A percentile compares a stretch with the other conserved stretches of the same genome.
Evolutionary conservation across 2,888 invertebrate species (phyloP).

Genomic region (Drosophila mimica): DNA sequence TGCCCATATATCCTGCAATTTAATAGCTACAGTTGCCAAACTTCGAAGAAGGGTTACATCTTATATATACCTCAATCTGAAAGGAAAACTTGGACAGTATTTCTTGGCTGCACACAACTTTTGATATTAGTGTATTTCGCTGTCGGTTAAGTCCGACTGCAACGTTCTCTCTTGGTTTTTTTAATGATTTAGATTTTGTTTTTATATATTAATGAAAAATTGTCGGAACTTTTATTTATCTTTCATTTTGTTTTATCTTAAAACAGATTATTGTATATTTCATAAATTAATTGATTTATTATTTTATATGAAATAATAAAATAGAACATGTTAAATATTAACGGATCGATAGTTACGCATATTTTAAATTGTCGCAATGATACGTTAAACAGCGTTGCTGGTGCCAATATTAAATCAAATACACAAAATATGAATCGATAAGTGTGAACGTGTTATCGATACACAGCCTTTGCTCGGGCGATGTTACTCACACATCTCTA

Average conservation of each 20-base stretch:
- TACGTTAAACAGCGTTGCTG: background rate
- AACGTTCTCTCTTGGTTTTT: too few species aligned
- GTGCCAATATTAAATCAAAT: background rate
- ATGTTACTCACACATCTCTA: slow-evolving; percentile 9
- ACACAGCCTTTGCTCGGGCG: background rate
- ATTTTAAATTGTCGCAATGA: background rate
- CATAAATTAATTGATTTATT: background rate
- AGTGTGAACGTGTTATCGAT: slow-evolving; percentile 16
- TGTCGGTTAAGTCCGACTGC: too few species aligned
- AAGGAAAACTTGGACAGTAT: too few species aligned
- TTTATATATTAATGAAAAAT: background rate
- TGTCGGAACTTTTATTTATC: background rate
- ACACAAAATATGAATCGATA: slow-evolving; percentile 1
- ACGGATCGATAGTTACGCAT: background rate
- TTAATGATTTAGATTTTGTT: background rate
- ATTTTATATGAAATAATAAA: background rate
- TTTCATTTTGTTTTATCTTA: background rate
- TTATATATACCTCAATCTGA: too few species aligned
- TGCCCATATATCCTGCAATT: too few species aligned
- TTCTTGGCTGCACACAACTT: too few species aligned
- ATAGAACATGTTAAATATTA: background rate
- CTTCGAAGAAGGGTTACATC: too few species aligned
- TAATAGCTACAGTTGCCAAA: too few species aligned
- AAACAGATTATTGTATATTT: background rate
- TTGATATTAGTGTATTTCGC: too few species aligned